Evolutionary conservation across 2,113 vertebrate genomes (phyloP).

Genomic region (Alexandromys fortis): DNA sequence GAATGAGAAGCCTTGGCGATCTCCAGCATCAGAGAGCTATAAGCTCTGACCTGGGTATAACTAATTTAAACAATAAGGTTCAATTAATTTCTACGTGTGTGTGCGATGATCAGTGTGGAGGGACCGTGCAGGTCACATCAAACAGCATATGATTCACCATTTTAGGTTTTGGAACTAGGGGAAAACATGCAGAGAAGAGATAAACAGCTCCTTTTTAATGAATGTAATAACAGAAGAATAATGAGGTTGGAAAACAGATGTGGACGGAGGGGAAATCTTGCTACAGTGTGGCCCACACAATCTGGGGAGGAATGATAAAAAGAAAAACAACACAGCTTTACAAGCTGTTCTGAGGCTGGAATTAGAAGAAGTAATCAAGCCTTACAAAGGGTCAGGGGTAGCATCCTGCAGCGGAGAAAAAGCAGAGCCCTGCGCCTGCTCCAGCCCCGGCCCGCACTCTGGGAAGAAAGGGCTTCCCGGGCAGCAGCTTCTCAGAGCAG

Average conservation of each 20-base stretch:
- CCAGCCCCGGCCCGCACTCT: conserved; percentile 54
- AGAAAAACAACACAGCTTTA: conserved; percentile 81
- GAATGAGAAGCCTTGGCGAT: neutral
- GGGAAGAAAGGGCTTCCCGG: conserved; percentile 58
- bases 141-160: conserved; percentile 37
- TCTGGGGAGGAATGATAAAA: conserved; percentile 87
- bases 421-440: conserved; percentile 84
- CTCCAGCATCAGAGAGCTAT: neutral
- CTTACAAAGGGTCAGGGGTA: conserved; percentile 80
- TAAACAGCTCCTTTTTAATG: conserved; percentile 82
- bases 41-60: neutral
- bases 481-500: conserved; percentile 67
- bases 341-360: conserved; percentile 88
- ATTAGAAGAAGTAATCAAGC: conserved; percentile 87
- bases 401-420: conserved; percentile 86
- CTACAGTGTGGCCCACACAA: conserved; percentile 80
- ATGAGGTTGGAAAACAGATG: conserved; percentile 90
- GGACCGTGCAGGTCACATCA: conserved; percentile 52
- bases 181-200: conserved; percentile 77
- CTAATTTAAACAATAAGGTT: conserved; percentile 31
- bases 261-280: conserved; percentile 79
- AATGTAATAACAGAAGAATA: conserved; percentile 86
- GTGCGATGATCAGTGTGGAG: neutral
- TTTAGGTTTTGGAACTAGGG: conserved; percentile 74
- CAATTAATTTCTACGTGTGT: neutral